Evolutionary conservation across 2,113 vertebrate genomes (phyloP).

Genomic region (Serilophus lunatus): DNA sequence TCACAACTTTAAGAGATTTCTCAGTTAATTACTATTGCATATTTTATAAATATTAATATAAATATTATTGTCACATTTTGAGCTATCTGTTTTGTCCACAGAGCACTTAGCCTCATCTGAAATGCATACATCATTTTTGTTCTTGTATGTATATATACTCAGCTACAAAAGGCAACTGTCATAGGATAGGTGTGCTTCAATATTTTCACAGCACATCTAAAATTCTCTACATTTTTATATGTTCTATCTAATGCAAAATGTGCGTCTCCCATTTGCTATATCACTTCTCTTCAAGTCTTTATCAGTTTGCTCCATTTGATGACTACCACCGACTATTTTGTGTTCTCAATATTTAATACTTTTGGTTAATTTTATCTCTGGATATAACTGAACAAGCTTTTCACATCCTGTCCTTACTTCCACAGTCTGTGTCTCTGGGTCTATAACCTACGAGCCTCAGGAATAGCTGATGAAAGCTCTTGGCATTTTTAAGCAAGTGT

Average conservation of each 20-base stretch:
- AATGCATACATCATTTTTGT: not conserved
- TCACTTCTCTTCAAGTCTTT: not conserved
- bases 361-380: not conserved
- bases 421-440: not conserved
- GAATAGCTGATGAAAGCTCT: not conserved
- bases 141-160: not conserved
- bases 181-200: not conserved
- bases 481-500: not conserved
- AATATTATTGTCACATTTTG: not conserved
- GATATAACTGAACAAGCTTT: not conserved
- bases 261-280: not conserved
- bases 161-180: not conserved
- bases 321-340: not conserved
- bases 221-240: not conserved
- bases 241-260: not conserved
- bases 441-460: not conserved
- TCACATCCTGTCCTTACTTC: not conserved
- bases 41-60: not conserved
- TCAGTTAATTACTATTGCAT: not conserved
- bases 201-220: not conserved
- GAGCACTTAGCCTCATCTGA: not conserved
- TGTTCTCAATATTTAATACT: not conserved
- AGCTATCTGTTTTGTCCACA: not conserved
- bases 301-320: not conserved
- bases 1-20: not conserved